A percentile compares a stretch with the other conserved stretches of the same genome.
These are phyloP conservation scores for Meleagris gallopavo DNA, from an alignment of 2,113 vertebrate genomes.

Conservation along the genomic window DNA sequence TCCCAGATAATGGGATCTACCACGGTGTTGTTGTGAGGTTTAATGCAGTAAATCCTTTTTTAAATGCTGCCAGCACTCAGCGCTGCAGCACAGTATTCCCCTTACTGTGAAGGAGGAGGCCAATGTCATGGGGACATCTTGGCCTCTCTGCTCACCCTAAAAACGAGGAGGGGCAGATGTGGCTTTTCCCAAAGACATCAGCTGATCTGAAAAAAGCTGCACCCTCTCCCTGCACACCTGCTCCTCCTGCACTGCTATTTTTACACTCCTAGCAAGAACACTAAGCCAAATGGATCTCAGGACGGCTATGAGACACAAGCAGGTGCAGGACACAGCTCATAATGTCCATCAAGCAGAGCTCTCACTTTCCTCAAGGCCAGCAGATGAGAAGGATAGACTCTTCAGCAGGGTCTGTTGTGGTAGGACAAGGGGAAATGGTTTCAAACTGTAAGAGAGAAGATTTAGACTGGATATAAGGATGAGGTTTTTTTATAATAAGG, in stretches of 20 bases:
- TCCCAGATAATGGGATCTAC: neutral
- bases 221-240: neutral
- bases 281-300: neutral
- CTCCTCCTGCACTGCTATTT: neutral
- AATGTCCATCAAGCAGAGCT: neutral
- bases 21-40: neutral
- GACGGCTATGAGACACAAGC: no score
- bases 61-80: neutral
- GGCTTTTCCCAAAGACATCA: neutral
- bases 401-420: no score
- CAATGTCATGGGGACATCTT: neutral
- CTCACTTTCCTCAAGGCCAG: neutral
- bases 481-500: no score
- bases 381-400: neutral
- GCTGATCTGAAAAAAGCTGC: neutral
- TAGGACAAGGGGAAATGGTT: no score
- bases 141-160: neutral
- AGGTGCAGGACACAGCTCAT: neutral
- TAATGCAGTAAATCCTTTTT: neutral
- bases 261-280: neutral
- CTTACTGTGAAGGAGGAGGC: neutral
- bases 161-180: neutral
- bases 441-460: no score
- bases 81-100: rapidly evolving
- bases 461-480: no score